Evolutionary conservation across 2,888 invertebrate genomes (phyloP).

Genomic region (Chaetogeoica ovagalla): DNA sequence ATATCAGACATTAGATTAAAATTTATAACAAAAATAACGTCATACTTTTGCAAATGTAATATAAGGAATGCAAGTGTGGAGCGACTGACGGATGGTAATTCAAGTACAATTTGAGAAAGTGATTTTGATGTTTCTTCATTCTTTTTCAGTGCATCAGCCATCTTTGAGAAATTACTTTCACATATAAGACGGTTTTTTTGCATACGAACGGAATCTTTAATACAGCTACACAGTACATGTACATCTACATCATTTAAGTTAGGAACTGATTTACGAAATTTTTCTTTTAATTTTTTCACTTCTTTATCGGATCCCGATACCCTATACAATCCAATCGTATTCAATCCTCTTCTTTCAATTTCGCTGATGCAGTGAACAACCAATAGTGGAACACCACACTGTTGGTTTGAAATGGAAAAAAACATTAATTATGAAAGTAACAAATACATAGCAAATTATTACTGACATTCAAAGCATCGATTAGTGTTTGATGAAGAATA

Average conservation of each 20-base stretch:
- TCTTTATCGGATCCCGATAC: conserved; percentile 87
- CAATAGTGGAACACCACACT: conserved; percentile 73
- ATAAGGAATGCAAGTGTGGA: conserved; percentile 93
- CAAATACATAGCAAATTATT: conserved; percentile 54
- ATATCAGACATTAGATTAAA: not conserved
- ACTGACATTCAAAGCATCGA: conserved; percentile 60
- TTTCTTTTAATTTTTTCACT: conserved; percentile 75
- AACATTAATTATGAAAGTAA: not conserved
- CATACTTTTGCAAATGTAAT: conserved; percentile 80
- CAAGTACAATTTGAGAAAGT: conserved; percentile 68
- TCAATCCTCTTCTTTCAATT: conserved; percentile 84
- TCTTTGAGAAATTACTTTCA: conserved; percentile 59
- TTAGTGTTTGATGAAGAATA: conserved; percentile 66
- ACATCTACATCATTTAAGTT: conserved; percentile 75
- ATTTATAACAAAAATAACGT: not conserved
- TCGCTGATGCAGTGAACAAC: conserved; percentile 94
- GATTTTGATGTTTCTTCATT: not conserved
- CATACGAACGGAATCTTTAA: conserved; percentile 90
- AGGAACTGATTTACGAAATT: conserved; percentile 71
- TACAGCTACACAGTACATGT: conserved; percentile 86
- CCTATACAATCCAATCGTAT: conserved; percentile 87
- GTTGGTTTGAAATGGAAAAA: not conserved
- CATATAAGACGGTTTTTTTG: conserved; percentile 89
- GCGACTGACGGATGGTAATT: conserved; percentile 87
- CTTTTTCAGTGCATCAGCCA: conserved; percentile 20